A percentile compares a stretch with the other conserved stretches of the same genome.
phyloP scores from a whole-genome alignment of 2,888 invertebrate species.

The Quadroppia sp. region DNA sequence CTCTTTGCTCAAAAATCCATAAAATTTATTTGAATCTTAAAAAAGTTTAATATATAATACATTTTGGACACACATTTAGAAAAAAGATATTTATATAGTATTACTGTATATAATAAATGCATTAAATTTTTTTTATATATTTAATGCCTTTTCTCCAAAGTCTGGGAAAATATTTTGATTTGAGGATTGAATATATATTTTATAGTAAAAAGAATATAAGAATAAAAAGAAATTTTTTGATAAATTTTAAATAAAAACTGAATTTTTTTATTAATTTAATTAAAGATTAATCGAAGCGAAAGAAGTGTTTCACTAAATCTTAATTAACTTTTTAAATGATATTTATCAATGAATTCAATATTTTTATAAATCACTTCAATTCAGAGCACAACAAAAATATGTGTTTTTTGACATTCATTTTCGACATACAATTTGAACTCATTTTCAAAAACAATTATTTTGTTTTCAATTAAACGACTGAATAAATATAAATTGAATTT shows the following conservation, averaged over 20 bases:
- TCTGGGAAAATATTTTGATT: constrained; percentile 25
- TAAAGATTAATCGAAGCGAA: neutral
- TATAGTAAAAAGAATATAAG: neutral
- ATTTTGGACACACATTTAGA: neutral
- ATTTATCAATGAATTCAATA: too few species aligned
- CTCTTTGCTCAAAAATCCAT: neutral
- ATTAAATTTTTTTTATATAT: neutral
- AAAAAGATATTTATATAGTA: neutral
- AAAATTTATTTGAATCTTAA: constrained; percentile 11
- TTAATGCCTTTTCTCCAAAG: neutral
- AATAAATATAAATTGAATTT: too few species aligned
- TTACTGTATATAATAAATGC: neutral
- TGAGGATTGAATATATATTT: neutral
- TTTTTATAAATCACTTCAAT: too few species aligned
- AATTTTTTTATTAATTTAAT: neutral
- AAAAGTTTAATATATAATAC: neutral
- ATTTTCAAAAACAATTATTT: too few species aligned
- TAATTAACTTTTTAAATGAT: too few species aligned
- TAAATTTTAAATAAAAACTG: neutral
- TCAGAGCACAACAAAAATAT: too few species aligned
- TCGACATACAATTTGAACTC: too few species aligned
- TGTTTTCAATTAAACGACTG: too few species aligned
- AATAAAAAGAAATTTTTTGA: neutral
- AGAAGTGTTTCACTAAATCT: too few species aligned
- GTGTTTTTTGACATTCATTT: too few species aligned